Base-by-base conservation (phyloP, 2,797 vertebrate genomes). In the Galagoides demidoff region DNA sequence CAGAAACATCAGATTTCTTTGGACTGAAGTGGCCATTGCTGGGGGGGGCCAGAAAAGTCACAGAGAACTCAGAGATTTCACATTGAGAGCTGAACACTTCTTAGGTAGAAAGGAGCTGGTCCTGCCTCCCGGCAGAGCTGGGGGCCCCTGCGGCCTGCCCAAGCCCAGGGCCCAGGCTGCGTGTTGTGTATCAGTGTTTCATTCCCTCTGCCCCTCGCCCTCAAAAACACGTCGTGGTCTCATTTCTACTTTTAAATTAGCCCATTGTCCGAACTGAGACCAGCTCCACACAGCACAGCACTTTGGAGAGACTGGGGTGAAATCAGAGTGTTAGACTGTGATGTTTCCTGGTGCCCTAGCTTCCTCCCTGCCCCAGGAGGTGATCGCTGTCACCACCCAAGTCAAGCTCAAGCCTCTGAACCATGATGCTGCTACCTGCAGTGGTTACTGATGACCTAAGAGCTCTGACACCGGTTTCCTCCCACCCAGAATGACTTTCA, bases 1-100 rank as follows among this genome's bases (percentile, higher is more conserved):
- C 66, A 86, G 83, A 70, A 90, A 59, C 59, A 39, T 49, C 68
- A 22, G 22, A 66, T 77, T 88, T 76, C 90, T 96, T 63, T 90
- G 70, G 31, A 55, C 49, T 52, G 57, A 49, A 85, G 37, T 20
- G 55, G 31, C 83, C 61, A 0, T 12, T 25, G 14, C 45, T n/a
- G n/a, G 66, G 8, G 14, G n/a, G 57, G 39, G n/a, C 78, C 9
- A 55, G 22, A 59, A 45, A 14, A 39, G 19, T 25, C 3, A 1
- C 16, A 2, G 4, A 39, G 76, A 49, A 59, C 52, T n/a, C 5
- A 0, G 64, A 27, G 3, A 23, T 7, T 59, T 45, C 25, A 0
- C 25, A 6, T 52, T 55, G 55, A 5, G 12, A 77, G 3, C 7
- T 20, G 49, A 90, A 8, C 17, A 22, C 22, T 19, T 59, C 43